Conservation (phyloP, 2,888 invertebrate genomes). For the Luperina testacea region DNA sequence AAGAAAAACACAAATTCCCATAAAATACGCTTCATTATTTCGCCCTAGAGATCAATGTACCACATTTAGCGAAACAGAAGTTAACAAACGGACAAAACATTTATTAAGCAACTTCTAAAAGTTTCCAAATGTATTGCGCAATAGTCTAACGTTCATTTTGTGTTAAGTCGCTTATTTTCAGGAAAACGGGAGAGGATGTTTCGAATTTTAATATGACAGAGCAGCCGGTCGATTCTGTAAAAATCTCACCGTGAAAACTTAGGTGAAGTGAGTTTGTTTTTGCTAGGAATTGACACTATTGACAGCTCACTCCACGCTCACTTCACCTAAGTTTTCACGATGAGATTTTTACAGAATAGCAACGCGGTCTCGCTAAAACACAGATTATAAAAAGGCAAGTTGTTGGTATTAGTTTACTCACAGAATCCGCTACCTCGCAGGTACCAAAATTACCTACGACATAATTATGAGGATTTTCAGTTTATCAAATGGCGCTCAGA, state of each 20-base stretch:
- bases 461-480: no score
- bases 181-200: conserved; percentile 17
- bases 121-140: conserved; percentile 45
- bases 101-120: conserved; percentile 62
- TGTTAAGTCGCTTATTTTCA: conserved; percentile 37
- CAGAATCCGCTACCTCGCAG: background rate
- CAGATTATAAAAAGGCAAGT: background rate
- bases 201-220: conserved; percentile 7
- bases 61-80: conserved; percentile 42
- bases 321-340: no score
- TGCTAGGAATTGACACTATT: no score
- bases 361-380: background rate
- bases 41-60: conserved; percentile 37
- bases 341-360: no score
- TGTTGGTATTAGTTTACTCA: background rate
- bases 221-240: no score
- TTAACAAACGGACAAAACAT: conserved; percentile 52
- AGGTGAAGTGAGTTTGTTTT: no score
- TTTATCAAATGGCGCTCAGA: background rate
- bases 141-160: conserved; percentile 45
- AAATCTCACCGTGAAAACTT: no score
- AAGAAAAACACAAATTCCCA: conserved; percentile 15
- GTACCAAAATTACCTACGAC: background rate
- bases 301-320: no score
- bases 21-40: conserved; percentile 27